A percentile compares a stretch with the other conserved stretches of the same genome.
phyloP scores from a whole-genome alignment of 2,113 vertebrate species.

The Corydoras sp. region DNA sequence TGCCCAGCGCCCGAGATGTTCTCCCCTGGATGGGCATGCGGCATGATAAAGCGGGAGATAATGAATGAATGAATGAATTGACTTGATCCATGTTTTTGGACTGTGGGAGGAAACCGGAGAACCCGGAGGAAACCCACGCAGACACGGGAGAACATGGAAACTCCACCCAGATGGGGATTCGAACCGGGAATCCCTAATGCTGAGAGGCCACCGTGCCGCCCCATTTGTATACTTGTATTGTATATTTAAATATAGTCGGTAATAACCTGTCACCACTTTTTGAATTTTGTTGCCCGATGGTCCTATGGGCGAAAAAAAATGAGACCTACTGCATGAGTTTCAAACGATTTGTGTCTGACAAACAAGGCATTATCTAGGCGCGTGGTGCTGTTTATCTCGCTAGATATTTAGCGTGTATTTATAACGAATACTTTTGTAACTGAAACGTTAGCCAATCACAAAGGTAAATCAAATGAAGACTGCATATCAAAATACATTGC shows the following conservation, averaged over 20 bases:
- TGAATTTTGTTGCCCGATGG: neutral
- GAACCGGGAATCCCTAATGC: no score
- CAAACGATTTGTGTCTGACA: slow-evolving; percentile 28
- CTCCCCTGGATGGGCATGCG: no score
- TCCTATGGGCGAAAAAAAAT: slow-evolving; percentile 4
- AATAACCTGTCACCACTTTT: neutral
- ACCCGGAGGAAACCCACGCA: no score
- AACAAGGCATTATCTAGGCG: slow-evolving; percentile 36
- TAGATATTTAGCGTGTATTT: neutral
- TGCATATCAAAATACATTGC: neutral
- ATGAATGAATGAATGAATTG: no score
- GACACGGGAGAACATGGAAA: no score
- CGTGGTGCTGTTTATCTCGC: neutral
- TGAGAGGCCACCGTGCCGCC: no score
- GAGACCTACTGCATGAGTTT: slow-evolving; percentile 50
- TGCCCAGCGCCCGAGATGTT: no score
- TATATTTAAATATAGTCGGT: neutral
- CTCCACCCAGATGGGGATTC: no score
- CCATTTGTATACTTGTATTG: neutral
- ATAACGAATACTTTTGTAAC: neutral
- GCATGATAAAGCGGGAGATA: no score
- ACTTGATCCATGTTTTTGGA: no score
- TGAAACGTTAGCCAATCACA: neutral
- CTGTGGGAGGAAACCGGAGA: no score
- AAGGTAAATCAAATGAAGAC: no score